A percentile compares a stretch with the other conserved stretches of the same genome.
Evolutionary conservation across 2,113 vertebrate species (phyloP).

Genomic region (Telmatochromis sp.): DNA sequence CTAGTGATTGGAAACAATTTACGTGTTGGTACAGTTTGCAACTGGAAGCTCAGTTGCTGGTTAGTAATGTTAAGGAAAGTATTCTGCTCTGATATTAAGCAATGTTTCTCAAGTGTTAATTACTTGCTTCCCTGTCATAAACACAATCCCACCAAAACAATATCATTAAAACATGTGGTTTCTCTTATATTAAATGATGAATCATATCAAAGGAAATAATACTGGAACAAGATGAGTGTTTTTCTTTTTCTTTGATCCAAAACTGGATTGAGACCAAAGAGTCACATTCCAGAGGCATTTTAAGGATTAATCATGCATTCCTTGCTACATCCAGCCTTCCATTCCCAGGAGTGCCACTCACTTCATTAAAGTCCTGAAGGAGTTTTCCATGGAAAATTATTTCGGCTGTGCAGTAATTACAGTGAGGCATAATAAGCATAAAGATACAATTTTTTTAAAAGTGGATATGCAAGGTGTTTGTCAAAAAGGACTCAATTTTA

Average conservation of each 20-base stretch:
- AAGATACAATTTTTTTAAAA: conserved; percentile 3
- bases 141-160: not conserved
- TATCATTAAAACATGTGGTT: not conserved
- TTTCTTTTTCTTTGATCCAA: conserved; percentile 44
- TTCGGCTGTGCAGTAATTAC: conserved; percentile 49
- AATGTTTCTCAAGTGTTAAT: not conserved
- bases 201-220: conserved; percentile 29
- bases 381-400: conserved; percentile 25
- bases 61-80: not conserved
- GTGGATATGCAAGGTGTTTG: not conserved
- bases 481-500: not conserved
- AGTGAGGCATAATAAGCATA: not conserved
- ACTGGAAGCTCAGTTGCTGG: not conserved
- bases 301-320: conserved; percentile 53
- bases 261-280: conserved; percentile 38
- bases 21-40: not conserved
- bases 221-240: not conserved
- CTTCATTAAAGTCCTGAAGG: conserved; percentile 43
- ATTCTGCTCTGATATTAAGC: not conserved
- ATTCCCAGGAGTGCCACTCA: conserved; percentile 37
- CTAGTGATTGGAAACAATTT: not conserved
- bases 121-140: not conserved
- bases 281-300: conserved; percentile 43
- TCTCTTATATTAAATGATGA: conserved; percentile 23
- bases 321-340: conserved; percentile 9